Percentiles rank a stretch among this genome's conserved stretches.
Evolutionary conservation across 2,888 invertebrate species (phyloP).

Genomic region (Chromoteleia sp.): DNA sequence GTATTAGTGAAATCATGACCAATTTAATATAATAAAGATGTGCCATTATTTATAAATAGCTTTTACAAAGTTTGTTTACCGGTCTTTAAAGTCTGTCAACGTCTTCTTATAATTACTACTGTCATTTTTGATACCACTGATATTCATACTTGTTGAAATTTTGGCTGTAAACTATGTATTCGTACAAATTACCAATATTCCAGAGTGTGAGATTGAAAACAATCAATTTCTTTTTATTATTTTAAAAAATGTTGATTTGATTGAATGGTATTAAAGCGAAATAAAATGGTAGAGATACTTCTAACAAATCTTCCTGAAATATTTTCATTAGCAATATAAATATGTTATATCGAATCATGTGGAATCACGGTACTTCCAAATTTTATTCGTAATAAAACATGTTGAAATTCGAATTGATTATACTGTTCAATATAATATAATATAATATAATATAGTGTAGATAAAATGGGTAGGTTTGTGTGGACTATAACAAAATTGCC

Average conservation of each 20-base stretch:
- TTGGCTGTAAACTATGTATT: background rate
- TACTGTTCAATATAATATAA: conserved; percentile 18
- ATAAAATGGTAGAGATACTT: background rate
- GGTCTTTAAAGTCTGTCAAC: conserved; percentile 3
- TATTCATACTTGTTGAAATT: background rate
- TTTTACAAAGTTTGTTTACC: background rate
- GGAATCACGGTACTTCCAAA: conserved; percentile 64
- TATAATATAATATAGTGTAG: conserved; percentile 19
- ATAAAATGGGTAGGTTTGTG: conserved; percentile 52
- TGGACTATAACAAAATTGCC: conserved; percentile 50
- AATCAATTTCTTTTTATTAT: too few species aligned
- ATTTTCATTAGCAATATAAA: background rate
- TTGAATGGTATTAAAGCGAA: too few species aligned
- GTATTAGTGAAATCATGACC: background rate
- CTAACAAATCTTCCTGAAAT: background rate
- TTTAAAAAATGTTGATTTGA: too few species aligned
- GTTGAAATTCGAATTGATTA: conserved; percentile 2
- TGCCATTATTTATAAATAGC: background rate
- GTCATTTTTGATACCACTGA: background rate
- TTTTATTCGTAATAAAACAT: conserved; percentile 41
- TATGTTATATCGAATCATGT: conserved; percentile 35
- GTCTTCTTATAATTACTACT: background rate
- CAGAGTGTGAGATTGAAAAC: background rate
- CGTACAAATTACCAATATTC: background rate
- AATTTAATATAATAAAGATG: background rate